Percentiles rank a stretch among this genome's conserved stretches.
Conservation (phyloP, 2,888 invertebrate genomes). For the Drosophila lutescens region DNA sequence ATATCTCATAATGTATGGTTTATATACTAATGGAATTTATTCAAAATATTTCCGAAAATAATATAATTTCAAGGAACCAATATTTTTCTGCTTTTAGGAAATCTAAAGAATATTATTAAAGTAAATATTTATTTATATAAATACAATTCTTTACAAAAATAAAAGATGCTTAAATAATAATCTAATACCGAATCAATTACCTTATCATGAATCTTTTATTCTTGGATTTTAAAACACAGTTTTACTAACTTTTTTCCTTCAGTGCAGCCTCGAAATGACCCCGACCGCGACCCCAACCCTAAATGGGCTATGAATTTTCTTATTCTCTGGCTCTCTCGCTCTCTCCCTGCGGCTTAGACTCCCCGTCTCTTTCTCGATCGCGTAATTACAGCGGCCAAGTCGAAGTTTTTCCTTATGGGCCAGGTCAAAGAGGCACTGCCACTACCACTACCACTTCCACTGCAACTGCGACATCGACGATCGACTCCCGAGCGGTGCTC, state of each 20-base stretch:
- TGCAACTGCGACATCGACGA: slow-evolving; percentile 23
- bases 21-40: too few relatives aligned
- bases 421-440: slow-evolving; percentile 25
- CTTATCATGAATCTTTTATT: too few relatives aligned
- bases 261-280: slow-evolving; percentile 50
- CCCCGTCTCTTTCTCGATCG: slow-evolving; percentile 11
- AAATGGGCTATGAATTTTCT: slow-evolving; percentile 63
- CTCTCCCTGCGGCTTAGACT: not conserved
- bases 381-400: slow-evolving; percentile 66
- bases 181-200: too few relatives aligned
- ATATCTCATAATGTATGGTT: too few relatives aligned
- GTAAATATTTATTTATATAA: too few relatives aligned
- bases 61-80: too few relatives aligned
- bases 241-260: not conserved
- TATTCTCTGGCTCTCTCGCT: slow-evolving; percentile 37
- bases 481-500: slow-evolving; percentile 56
- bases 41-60: too few relatives aligned
- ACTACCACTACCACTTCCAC: not conserved
- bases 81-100: too few relatives aligned
- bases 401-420: slow-evolving; percentile 54
- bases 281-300: slow-evolving; percentile 50
- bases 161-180: too few relatives aligned
- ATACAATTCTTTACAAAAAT: too few relatives aligned
- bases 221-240: too few relatives aligned
- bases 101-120: too few relatives aligned